These are phyloP conservation scores for Oreochromis aureus DNA, from an alignment of 2,113 vertebrate genomes.

Conservation along the genomic window DNA sequence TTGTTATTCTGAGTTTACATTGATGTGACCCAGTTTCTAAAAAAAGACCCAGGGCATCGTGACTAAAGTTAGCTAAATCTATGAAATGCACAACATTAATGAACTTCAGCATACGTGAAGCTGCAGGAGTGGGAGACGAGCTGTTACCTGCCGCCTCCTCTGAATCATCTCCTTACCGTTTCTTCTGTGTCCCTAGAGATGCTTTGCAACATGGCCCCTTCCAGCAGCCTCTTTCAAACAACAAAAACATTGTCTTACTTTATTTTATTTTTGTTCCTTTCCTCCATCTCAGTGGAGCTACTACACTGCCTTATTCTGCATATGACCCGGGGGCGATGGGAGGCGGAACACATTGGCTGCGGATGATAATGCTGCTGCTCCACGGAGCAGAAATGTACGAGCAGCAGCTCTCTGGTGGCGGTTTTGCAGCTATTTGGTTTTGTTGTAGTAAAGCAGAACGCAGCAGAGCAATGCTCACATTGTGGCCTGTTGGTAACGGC, in stretches of 20 bases:
- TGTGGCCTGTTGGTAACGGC: not conserved
- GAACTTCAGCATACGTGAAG: not conserved
- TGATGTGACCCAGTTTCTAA: conserved; percentile 25
- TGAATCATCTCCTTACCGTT: not conserved
- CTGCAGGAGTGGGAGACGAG: not conserved
- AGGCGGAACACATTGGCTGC: conserved; percentile 22
- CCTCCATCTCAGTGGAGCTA: conserved; percentile 20
- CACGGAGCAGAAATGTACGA: not conserved
- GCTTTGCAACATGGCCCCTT: conserved; percentile 15
- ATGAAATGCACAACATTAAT: conserved; percentile 4
- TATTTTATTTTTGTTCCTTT: not conserved
- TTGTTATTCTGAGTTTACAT: conserved; percentile 1
- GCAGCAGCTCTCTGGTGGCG: conserved; percentile 9
- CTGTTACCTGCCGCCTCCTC: conserved; percentile 18
- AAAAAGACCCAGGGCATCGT: not conserved
- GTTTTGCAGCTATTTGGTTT: conserved; percentile 2
- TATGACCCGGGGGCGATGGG: conserved; percentile 23
- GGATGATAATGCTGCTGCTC: conserved; percentile 24
- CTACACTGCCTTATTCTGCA: conserved; percentile 32
- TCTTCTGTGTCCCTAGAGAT: conserved; percentile 18
- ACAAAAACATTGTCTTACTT: conserved; percentile 40
- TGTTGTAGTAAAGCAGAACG: not conserved
- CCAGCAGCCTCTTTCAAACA: conserved; percentile 36
- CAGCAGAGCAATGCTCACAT: not conserved
- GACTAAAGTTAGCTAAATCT: not conserved